These are phyloP conservation scores for Cromileptes altivelis DNA, from an alignment of 2,113 vertebrate species.

Conservation along the genomic window DNA sequence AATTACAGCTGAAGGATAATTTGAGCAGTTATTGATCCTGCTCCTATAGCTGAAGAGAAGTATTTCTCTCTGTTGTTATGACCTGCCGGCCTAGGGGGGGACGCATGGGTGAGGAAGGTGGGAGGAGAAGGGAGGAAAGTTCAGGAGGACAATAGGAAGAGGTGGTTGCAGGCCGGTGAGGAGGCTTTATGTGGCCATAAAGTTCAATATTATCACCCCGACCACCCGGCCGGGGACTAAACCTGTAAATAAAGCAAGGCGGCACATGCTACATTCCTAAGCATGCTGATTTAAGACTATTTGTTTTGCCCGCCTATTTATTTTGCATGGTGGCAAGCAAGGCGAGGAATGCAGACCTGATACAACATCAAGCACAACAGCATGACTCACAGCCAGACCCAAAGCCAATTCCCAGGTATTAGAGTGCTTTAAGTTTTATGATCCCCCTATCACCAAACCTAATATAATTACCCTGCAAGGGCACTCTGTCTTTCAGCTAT, in stretches of 20 bases:
- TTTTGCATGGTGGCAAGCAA: conserved; percentile 78
- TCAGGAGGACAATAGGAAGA: conserved; percentile 50
- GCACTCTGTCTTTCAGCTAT: conserved; percentile 85
- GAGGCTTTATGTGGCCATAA: conserved; percentile 81
- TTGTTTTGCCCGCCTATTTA: conserved; percentile 82
- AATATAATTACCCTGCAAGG: conserved; percentile 89
- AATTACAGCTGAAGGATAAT: conserved; percentile 77
- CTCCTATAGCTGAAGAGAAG: conserved; percentile 29
- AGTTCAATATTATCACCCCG: conserved; percentile 78
- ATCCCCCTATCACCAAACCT: conserved; percentile 81
- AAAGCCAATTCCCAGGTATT: conserved; percentile 87
- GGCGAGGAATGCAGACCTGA: conserved; percentile 43
- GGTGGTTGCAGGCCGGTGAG: conserved; percentile 43
- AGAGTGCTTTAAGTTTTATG: conserved; percentile 87
- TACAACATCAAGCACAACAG: conserved; percentile 77
- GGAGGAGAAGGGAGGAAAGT: conserved; percentile 37
- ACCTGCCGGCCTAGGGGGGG: conserved; percentile 30
- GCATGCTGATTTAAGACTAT: conserved; percentile 84
- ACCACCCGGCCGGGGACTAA: conserved; percentile 63
- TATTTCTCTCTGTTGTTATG: conserved; percentile 55
- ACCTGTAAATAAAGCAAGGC: conserved; percentile 76
- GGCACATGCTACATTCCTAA: conserved; percentile 66
- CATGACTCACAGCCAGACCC: conserved; percentile 75
- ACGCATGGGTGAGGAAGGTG: conserved; percentile 26
- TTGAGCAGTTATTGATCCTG: conserved; percentile 74